A percentile compares a stretch with the other conserved stretches of the same genome.
phyloP scores from a whole-genome alignment of 2,888 invertebrate species.

The Allygus modestus region DNA sequence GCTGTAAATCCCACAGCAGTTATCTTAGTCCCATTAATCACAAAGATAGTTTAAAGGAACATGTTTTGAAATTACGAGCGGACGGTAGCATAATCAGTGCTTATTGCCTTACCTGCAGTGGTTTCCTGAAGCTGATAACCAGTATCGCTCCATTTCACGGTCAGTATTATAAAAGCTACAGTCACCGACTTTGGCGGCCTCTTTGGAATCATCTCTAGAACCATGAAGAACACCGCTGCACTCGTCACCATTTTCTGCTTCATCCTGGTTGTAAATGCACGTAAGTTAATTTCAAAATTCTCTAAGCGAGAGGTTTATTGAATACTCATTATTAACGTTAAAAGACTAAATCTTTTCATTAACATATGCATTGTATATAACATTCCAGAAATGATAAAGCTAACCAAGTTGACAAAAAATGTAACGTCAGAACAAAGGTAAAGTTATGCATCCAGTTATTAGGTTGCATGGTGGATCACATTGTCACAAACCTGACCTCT shows the following conservation, averaged over 20 bases:
- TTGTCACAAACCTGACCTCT: too few species aligned
- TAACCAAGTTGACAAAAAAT: not conserved
- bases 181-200: not conserved
- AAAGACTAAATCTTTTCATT: too few species aligned
- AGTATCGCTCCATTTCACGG: conserved; percentile 3
- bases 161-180: not conserved
- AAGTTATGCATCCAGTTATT: too few species aligned
- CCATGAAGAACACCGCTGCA: conserved; percentile 10
- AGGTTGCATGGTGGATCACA: too few species aligned
- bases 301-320: too few species aligned
- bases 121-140: not conserved
- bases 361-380: not conserved
- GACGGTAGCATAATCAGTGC: not conserved
- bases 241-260: not conserved
- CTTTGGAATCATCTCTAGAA: not conserved
- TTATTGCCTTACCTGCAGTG: not conserved
- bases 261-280: not conserved
- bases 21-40: not conserved
- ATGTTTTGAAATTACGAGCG: not conserved
- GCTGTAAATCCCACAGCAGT: not conserved
- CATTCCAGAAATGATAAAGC: not conserved
- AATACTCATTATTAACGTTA: too few species aligned
- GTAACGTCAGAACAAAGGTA: not conserved
- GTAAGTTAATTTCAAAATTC: not conserved
- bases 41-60: not conserved